These are phyloP conservation scores for human (Homo sapiens) DNA, from an alignment of 2,113 vertebrate species.

Conservation along the genomic window DNA sequence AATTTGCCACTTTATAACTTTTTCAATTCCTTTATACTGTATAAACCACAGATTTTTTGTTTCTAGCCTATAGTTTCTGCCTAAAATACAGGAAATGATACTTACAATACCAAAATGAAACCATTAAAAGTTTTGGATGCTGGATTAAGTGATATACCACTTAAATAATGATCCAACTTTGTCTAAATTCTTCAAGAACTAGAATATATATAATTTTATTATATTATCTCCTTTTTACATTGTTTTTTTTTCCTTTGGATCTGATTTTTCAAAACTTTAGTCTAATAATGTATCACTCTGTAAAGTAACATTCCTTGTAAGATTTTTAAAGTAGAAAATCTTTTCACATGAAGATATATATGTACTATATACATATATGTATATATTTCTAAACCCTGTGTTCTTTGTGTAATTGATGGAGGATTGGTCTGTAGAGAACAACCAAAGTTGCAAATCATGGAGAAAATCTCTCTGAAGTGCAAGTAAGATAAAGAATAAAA, in stretches of 20 bases:
- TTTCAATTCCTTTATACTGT: neutral
- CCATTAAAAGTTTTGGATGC: neutral
- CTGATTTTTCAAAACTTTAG: neutral
- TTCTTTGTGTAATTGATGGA: conserved; percentile 6
- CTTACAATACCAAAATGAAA: neutral
- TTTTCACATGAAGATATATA: neutral
- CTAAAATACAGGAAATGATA: neutral
- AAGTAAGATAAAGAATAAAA: neutral
- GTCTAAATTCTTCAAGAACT: neutral
- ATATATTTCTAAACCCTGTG: neutral
- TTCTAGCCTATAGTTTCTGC: neutral
- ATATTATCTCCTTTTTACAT: neutral
- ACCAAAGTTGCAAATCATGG: neutral
- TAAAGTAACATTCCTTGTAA: neutral
- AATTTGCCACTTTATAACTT: neutral
- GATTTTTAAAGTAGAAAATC: neutral
- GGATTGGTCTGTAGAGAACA: neutral
- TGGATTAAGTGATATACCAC: neutral
- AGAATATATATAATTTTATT: neutral
- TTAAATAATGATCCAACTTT: neutral
- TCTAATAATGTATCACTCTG: neutral
- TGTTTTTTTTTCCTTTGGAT: neutral
- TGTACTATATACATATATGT: neutral
- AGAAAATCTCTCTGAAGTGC: conserved; percentile 14
- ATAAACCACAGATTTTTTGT: neutral